Percentiles rank a stretch among this genome's conserved stretches.
phyloP scores from a whole-genome alignment of 2,113 vertebrate species.

The Microcebus lehilahytsara region DNA sequence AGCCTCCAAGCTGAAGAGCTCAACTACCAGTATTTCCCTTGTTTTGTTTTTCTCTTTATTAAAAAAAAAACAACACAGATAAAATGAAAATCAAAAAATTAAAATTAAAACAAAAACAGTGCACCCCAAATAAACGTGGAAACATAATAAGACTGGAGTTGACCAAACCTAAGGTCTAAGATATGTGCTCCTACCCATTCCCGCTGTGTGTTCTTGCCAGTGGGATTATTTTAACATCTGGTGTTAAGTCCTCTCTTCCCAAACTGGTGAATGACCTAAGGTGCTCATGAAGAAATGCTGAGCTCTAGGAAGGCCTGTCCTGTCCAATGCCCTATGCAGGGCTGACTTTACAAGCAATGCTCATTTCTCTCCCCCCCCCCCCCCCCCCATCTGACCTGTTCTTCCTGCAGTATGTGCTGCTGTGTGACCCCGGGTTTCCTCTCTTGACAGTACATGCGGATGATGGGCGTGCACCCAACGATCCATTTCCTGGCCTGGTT shows the following conservation, averaged over 20 bases:
- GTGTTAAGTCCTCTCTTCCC: neutral
- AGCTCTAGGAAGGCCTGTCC: neutral
- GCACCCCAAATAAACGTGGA: neutral
- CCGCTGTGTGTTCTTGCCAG: fast-evolving
- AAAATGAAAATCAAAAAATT: neutral
- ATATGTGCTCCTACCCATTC: neutral
- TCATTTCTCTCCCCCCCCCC: neutral
- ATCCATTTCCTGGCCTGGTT: conserved; percentile 85
- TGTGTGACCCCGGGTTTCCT: neutral
- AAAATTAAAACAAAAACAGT: neutral
- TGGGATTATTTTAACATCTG: neutral
- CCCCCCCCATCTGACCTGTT: fast-evolving
- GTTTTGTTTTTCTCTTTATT: neutral
- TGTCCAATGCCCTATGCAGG: neutral
- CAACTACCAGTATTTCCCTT: neutral
- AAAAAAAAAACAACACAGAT: neutral
- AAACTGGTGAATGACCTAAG: fast-evolving
- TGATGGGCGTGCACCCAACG: conserved; percentile 81
- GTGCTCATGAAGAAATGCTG: fast-evolving
- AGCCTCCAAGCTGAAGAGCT: too few species aligned
- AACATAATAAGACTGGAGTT: fast-evolving
- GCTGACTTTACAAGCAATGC: neutral
- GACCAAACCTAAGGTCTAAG: neutral
- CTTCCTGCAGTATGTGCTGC: fast-evolving
- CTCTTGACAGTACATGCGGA: conserved; percentile 81